A percentile compares a stretch with the other conserved stretches of the same genome.
Evolutionary conservation across 2,113 vertebrate genomes (phyloP).

Genomic region (Thalassarche chlororhynchos): DNA sequence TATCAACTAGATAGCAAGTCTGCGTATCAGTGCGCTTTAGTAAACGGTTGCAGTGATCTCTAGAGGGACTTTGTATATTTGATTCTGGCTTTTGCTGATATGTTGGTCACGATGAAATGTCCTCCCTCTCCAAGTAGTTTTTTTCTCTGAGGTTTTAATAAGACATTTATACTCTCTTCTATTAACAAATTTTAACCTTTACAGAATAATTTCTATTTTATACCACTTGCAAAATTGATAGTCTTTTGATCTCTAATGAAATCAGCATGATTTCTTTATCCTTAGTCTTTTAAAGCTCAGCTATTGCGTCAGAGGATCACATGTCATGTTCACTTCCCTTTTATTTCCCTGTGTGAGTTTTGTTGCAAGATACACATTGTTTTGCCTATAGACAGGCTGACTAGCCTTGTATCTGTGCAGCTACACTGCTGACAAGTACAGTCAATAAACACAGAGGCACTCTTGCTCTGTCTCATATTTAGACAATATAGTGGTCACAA

Average conservation of each 20-base stretch:
- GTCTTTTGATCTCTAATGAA: neutral
- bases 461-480: neutral
- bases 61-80: neutral
- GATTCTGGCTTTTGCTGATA: neutral
- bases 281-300: neutral
- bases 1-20: neutral
- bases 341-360: neutral
- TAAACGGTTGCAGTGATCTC: neutral
- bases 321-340: neutral
- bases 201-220: neutral
- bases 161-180: neutral
- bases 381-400: neutral
- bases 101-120: neutral
- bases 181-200: neutral
- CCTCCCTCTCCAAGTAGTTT: neutral
- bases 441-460: neutral
- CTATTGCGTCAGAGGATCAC: neutral
- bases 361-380: neutral
- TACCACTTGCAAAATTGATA: neutral
- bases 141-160: neutral
- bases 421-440: neutral
- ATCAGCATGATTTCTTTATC: neutral
- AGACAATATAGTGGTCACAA: neutral
- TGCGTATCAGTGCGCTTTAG: neutral
- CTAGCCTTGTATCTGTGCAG: neutral